phyloP scores from a whole-genome alignment of 1,140 invertebrate genomes.

The Drosophila athabasca region DNA sequence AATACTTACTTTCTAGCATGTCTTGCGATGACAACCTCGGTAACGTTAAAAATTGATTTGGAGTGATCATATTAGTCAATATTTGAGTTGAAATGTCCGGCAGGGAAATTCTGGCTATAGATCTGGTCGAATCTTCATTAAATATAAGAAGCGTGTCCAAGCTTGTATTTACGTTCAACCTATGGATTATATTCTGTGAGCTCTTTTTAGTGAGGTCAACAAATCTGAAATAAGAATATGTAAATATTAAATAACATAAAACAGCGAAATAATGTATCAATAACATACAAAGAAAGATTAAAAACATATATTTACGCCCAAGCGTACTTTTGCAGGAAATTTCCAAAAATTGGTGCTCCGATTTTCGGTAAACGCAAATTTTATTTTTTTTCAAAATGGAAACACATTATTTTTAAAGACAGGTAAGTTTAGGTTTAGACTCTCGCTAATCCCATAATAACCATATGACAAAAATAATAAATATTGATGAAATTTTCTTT shows the following conservation, averaged over 20 bases:
- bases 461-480: too few species aligned
- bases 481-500: too few species aligned
- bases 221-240: conserved; percentile 85
- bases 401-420: too few species aligned
- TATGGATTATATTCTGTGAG: conserved; percentile 86
- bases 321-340: too few species aligned
- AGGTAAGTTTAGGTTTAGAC: too few species aligned
- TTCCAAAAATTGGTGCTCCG: too few species aligned
- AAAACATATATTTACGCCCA: too few species aligned
- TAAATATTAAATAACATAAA: neutral
- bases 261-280: conserved; percentile 34
- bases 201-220: conserved; percentile 86
- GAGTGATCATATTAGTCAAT: conserved; percentile 93
- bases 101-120: conserved; percentile 95
- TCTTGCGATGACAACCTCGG: conserved; percentile 96
- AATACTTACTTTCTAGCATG: conserved; percentile 78
- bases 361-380: too few species aligned
- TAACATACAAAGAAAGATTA: too few species aligned
- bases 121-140: conserved; percentile 92
- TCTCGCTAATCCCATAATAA: too few species aligned
- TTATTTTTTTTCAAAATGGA: too few species aligned
- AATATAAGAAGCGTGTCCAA: conserved; percentile 95
- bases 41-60: conserved; percentile 94
- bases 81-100: conserved; percentile 93
- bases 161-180: conserved; percentile 90